phyloP scores from a whole-genome alignment of 2,113 vertebrate genomes.

The Centropristis striata region DNA sequence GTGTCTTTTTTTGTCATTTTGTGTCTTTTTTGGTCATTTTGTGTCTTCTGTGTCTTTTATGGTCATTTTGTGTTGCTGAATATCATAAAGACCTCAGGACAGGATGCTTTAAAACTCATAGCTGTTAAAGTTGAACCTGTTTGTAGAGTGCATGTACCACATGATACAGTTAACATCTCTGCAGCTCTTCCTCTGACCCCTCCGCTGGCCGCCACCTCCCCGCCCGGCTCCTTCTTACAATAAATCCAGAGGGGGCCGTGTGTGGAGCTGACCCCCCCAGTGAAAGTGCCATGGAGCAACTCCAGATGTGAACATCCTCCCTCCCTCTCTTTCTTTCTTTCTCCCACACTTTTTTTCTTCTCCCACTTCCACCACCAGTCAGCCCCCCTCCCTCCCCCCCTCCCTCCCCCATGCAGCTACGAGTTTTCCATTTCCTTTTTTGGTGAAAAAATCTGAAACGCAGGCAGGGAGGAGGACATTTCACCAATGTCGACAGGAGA shows the following conservation, averaged over 20 bases:
- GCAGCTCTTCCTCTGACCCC: conserved; percentile 43
- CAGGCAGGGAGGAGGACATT: conserved; percentile 82
- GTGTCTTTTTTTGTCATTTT: too few species aligned
- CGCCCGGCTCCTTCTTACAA: conserved; percentile 60
- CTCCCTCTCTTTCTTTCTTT: conserved; percentile 54
- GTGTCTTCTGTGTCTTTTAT: too few species aligned
- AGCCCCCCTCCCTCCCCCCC: conserved; percentile 35
- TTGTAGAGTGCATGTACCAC: neutral
- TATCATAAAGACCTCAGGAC: neutral
- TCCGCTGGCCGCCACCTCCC: conserved; percentile 51
- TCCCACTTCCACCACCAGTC: conserved; percentile 66
- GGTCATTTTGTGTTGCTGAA: too few species aligned
- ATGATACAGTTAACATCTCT: conserved; percentile 47
- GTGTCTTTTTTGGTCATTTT: too few species aligned
- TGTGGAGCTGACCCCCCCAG: conserved; percentile 85
- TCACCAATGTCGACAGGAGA: conserved; percentile 69
- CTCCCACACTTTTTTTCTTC: conserved; percentile 74
- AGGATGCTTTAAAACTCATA: neutral
- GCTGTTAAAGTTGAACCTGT: conserved; percentile 5
- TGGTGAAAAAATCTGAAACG: conserved; percentile 94
- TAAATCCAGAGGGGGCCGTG: conserved; percentile 75
- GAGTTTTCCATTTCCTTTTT: conserved; percentile 99
- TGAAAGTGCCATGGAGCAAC: conserved; percentile 92
- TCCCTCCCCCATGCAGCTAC: conserved; percentile 75
- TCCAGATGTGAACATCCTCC: conserved; percentile 93